Evolutionary conservation across 2,113 vertebrate genomes (phyloP).

Genomic region (Engraulis encrasicolus): DNA sequence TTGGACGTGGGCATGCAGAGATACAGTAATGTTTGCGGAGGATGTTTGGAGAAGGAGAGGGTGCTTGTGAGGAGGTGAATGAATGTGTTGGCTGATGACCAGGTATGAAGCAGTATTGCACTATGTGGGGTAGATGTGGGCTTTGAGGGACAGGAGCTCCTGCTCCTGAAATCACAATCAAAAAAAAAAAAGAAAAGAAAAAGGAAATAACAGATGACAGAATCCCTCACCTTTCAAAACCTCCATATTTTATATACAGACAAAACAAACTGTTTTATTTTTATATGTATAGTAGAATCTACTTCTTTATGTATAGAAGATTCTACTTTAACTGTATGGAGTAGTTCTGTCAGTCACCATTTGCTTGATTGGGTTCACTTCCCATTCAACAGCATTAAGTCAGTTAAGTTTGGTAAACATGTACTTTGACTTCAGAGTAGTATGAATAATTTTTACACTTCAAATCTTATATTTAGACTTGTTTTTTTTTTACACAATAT

Average conservation of each 20-base stretch:
- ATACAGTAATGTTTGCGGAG: too few relatives aligned
- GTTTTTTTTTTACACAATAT: background rate
- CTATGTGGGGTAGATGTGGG: background rate
- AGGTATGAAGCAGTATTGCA: slow-evolving; percentile 12
- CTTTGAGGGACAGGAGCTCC: background rate
- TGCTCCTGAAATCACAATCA: background rate
- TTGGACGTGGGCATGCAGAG: background rate
- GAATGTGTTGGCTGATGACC: background rate
- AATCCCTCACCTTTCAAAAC: background rate
- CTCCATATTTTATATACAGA: too few relatives aligned
- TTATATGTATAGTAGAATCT: background rate
- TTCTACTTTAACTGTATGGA: background rate
- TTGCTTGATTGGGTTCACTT: background rate
- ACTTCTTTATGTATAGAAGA: background rate
- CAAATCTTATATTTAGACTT: background rate
- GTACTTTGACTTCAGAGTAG: too few relatives aligned
- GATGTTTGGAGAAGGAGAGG: too few relatives aligned
- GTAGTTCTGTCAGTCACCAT: background rate
- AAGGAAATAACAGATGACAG: background rate
- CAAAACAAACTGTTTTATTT: background rate
- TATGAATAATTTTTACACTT: too few relatives aligned
- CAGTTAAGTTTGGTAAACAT: background rate
- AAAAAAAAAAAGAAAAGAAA: background rate
- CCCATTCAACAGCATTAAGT: background rate
- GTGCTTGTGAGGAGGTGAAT: background rate